Conservation (phyloP, 2,888 invertebrate species). For the Periphyllus acericola region DNA sequence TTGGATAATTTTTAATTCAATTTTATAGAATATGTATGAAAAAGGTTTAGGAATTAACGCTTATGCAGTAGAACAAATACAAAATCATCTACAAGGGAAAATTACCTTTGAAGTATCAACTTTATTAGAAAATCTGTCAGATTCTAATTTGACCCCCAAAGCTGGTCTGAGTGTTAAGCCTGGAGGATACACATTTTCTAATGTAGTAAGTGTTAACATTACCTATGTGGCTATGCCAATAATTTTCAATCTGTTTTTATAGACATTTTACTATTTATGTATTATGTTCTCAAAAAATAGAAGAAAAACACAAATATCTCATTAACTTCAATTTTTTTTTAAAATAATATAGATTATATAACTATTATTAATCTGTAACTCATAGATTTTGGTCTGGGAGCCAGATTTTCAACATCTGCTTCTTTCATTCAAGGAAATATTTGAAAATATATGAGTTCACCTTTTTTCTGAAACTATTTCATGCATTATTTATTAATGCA, state of each 20-base stretch:
- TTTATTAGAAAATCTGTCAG: constrained; percentile 74
- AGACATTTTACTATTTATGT: neutral
- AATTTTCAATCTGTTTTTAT: neutral
- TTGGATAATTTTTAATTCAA: constrained; percentile 67
- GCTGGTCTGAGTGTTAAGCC: constrained; percentile 64
- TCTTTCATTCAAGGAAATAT: too few species aligned
- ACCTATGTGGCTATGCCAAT: neutral
- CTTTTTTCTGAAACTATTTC: too few species aligned
- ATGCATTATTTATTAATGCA: too few species aligned
- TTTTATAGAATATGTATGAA: constrained; percentile 70
- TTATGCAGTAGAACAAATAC: constrained; percentile 73
- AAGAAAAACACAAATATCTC: neutral
- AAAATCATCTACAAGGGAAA: constrained; percentile 73
- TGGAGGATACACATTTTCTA: constrained; percentile 19
- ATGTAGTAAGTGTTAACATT: constrained; percentile 22
- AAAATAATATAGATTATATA: too few species aligned
- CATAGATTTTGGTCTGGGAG: too few species aligned
- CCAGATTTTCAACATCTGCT: too few species aligned
- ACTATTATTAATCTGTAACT: too few species aligned
- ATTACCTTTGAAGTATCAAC: constrained; percentile 75
- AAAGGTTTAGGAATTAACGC: constrained; percentile 75
- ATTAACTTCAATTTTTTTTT: neutral
- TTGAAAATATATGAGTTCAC: too few species aligned
- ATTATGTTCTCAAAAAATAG: neutral
- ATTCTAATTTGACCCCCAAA: constrained; percentile 73